Percentiles rank a stretch among this genome's conserved stretches.
Evolutionary conservation across 2,113 vertebrate species (phyloP).

Genomic region (Bos taurus): DNA sequence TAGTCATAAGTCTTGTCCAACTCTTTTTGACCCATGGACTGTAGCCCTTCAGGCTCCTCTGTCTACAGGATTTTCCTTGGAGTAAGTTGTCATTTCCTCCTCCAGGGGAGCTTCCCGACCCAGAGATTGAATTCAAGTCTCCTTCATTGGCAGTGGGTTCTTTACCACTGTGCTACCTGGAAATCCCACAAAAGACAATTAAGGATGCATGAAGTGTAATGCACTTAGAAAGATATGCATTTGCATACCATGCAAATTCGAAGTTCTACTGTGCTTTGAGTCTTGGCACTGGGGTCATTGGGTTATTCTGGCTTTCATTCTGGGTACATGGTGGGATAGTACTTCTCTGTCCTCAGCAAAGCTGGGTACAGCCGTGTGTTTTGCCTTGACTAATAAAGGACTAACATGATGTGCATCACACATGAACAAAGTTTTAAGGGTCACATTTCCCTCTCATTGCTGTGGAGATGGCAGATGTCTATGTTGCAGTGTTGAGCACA

Average conservation of each 20-base stretch:
- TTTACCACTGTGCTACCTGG: not conserved
- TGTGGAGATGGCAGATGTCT: not conserved
- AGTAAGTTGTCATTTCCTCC: not conserved
- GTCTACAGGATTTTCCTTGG: not conserved
- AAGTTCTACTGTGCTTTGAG: too few species aligned
- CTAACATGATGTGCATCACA: not conserved
- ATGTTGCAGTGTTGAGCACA: rapidly evolving
- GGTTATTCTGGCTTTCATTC: not conserved
- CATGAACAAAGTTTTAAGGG: not conserved
- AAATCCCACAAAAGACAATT: not conserved
- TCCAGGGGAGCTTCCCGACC: not conserved
- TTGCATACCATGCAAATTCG: not conserved
- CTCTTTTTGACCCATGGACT: not conserved
- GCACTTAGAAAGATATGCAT: not conserved
- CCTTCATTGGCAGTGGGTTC: not conserved
- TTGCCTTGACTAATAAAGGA: not conserved
- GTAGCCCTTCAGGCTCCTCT: not conserved
- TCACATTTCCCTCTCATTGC: not conserved
- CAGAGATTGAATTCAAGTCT: not conserved
- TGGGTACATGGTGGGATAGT: not conserved
- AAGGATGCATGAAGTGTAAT: not conserved
- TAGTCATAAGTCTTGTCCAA: not conserved
- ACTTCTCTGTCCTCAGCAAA: not conserved
- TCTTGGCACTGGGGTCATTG: not conserved
- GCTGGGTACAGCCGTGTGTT: not conserved